Evolutionary conservation across 2,113 vertebrate genomes (phyloP), one percentile per base, ranked within the genome.

Genomic region (Stercorarius parasiticus): DNA sequence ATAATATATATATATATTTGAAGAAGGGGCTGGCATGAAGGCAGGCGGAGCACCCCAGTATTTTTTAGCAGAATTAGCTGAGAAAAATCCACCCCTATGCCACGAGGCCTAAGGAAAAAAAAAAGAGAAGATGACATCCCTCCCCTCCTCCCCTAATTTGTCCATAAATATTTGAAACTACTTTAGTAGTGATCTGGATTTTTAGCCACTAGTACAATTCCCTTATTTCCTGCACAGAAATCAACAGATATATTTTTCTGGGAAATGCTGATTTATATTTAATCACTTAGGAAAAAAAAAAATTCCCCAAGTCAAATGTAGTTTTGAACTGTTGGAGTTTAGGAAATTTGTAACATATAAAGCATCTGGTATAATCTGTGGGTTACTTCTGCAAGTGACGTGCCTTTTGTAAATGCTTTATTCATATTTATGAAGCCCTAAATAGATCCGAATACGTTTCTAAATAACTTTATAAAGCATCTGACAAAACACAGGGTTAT

Each of bases 131-230:
- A 69, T 50, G 47, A 69, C 47, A 93, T 36, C 25, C 29, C 21
- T 58, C 23, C 32, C 80, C 59, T 87, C 58, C 58, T 77, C 67
- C 66, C 32, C 27, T 74, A 90, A 56, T 59, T 80, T 66, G 88
- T 62, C 81, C 92, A 79, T 94, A 96, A 94, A 91, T 86, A 96
- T 94, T 93, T 94, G 89, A 96, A 98, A 93, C 26, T 43, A 36
- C 76, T 36, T 58, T 65, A 76, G 76, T 66, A 96, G 96, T 58
- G 76, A 94, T 84, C 89, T 79, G 36, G 64, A 84, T 94, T 96
- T 78, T 95, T 94, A 86, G 61, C 73, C 62, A 82, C 32, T 70
- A 4, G 19, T 76, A 83, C 19, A 93, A 85, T 82, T 93, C 84
- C 82, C 93, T 72, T 66, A 64, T 76, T 93, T 92, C 93, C 90